Percentiles rank a stretch among this genome's conserved stretches.
Conservation (phyloP, 2,797 vertebrate genomes). For the Sebastes diaconus region DNA sequence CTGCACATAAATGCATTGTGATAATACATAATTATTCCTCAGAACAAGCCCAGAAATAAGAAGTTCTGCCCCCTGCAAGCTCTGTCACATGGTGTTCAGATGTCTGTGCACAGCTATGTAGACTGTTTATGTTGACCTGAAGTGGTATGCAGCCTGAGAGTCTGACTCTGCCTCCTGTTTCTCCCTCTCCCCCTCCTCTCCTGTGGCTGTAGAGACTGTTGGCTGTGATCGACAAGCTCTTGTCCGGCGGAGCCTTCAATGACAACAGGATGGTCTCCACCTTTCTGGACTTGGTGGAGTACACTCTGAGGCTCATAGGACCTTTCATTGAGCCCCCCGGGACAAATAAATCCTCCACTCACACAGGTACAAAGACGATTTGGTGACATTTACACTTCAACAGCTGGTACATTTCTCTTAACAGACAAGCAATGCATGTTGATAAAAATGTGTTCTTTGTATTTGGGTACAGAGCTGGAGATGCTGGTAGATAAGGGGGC, state of each 20-base stretch:
- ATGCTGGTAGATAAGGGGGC: slow-evolving; percentile 43
- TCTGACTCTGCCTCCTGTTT: slow-evolving; percentile 33
- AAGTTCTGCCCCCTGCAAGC: not conserved
- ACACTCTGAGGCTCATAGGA: slow-evolving; percentile 48
- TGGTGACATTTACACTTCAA: not conserved
- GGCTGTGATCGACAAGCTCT: slow-evolving; percentile 53
- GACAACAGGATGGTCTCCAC: slow-evolving; percentile 60
- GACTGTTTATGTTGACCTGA: slow-evolving; percentile 48
- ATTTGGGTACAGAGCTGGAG: slow-evolving; percentile 66
- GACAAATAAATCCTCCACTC: not conserved
- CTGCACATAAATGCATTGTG: not conserved
- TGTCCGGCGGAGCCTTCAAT: slow-evolving; percentile 29
- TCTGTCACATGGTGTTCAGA: slow-evolving; percentile 11
- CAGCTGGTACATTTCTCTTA: not conserved
- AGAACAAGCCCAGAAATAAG: slow-evolving; percentile 3
- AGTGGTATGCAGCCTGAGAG: slow-evolving; percentile 30
- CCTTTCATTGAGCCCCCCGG: slow-evolving; percentile 14
- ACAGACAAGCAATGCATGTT: not conserved
- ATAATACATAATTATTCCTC: not conserved
- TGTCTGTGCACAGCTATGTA: slow-evolving; percentile 12
- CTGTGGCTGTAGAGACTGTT: slow-evolving; percentile 61
- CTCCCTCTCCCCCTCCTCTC: slow-evolving; percentile 8
- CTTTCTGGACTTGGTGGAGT: slow-evolving; percentile 72
- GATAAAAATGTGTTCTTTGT: slow-evolving; percentile 9
- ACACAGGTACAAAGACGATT: slow-evolving; percentile 63